Evolutionary conservation across 1,140 invertebrate species (phyloP).

Genomic region (Trichonephila clavipes): DNA sequence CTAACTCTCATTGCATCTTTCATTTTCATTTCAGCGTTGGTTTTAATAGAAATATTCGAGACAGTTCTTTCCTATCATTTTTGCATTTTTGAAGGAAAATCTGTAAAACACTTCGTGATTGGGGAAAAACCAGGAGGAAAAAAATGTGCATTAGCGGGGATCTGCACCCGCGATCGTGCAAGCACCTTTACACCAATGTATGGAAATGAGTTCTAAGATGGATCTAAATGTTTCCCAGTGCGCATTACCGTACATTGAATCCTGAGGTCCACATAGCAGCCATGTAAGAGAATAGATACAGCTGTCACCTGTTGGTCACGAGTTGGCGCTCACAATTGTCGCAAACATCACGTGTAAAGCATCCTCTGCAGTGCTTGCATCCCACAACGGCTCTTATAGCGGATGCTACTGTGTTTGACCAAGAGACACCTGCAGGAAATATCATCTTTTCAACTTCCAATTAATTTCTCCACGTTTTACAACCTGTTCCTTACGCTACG

Average conservation of each 20-base stretch:
- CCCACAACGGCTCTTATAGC: neutral
- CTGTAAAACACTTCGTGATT: no score
- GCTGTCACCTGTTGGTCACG: constrained; percentile 67
- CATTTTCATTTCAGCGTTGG: no score
- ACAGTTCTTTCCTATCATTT: no score
- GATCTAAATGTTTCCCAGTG: constrained; percentile 47
- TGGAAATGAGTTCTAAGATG: constrained; percentile 37
- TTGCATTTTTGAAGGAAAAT: no score
- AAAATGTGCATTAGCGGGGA: neutral
- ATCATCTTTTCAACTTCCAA: constrained; percentile 61
- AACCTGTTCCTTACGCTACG: neutral
- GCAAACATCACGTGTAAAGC: constrained; percentile 58
- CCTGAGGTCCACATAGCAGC: neutral
- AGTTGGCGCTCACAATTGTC: constrained; percentile 57
- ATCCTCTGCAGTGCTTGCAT: constrained; percentile 25
- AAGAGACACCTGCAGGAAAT: constrained; percentile 67
- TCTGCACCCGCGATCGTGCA: neutral
- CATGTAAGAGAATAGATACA: constrained; percentile 50
- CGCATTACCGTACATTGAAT: constrained; percentile 54
- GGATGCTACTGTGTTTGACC: constrained; percentile 67
- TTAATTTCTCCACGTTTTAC: constrained; percentile 43
- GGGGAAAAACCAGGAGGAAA: neutral
- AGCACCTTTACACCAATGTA: constrained; percentile 16
- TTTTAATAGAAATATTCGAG: no score
- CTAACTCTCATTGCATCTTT: no score